Evolutionary conservation across 2,797 vertebrate genomes (phyloP), one percentile per base, ranked within the genome.

Genomic region (Okamejei kenojei): DNA sequence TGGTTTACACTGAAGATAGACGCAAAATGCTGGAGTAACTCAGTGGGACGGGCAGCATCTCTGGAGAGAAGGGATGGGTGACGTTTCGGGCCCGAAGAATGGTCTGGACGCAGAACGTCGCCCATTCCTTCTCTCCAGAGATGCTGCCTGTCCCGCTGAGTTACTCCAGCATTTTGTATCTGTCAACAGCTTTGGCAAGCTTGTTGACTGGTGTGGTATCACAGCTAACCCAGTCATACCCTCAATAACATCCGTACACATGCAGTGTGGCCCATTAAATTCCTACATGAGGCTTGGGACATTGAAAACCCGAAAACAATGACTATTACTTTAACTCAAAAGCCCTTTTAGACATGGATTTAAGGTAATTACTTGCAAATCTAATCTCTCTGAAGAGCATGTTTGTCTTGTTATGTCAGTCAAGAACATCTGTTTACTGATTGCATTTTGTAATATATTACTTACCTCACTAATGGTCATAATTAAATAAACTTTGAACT

Each of bases 401-500:
- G 90, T 54, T 45, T 76, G 38, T 71, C 54, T 73, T 26, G 23
- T 54, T 92, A 76, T 92, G 90, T 74, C 90, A 74, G 45, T 92
- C 73, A 92, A 76, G 90, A 54, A 76, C 73, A 74, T 92, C 90
- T 92, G 68, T 76, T 92, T 74, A 92, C 90, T 45, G 71, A 92
- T 74, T 54, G 38, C 73, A 63, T 73, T 73, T 91, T 91, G 35
- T 35, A 38, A 73, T 63, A 26, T 88, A 88, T 68, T 88, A 73
- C 73, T 92, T 92, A 54, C 45, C 76, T 35, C 90, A 92, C 38
- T 92, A 76, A 92, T 92, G 68, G 38, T 76, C 45, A 76, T 74
- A 92, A 92, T 92, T 92, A 92, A 92, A 92, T 92, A 92, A 54
- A 92, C 45, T 76, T 92, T 92, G 90, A 45, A 74, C 73, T 92